Base-by-base conservation (phyloP, 2,797 vertebrate species). In the Pantherophis vulpinus region DNA sequence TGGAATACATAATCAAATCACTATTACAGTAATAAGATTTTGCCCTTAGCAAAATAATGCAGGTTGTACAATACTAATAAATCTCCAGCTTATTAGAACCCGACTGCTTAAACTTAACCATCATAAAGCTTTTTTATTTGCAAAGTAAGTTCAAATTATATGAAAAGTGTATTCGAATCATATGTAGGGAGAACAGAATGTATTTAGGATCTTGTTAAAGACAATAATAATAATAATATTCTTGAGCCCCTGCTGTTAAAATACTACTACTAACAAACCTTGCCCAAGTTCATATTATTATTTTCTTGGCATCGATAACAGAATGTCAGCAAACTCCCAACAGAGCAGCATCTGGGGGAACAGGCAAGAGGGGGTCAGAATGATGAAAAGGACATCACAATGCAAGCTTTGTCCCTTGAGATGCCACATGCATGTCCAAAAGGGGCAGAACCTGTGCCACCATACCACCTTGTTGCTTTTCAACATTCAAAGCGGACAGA, bases 1-100 rank as follows among this genome's bases (percentile, higher is more conserved):
- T 88, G 92, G 93, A 97, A 96, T 58, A 95, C 86, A 93, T 86
- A 54, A 90, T 94, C 88, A 25, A 6, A 95, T 95, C 37, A 95
- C 91, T 37, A 91, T 61, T 54, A 91, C 29, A 93, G 87, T 94
- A 97, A 56, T 95, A 90, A 94, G 87, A 93, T 90, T 94, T 27
- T 91, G 95, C 91, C 94, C 91, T 60, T 95, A 74, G 0, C 94
- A 93, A 60, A 94, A 86, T 0, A 47, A 14, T 51, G 79, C 32
- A 70, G 47, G 25, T 47, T n/a, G 88, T 25, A 32, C 37, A 88
- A 74, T 37, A 25, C 10, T 87, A 90, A 56, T 55, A 91, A 60
- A 59, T 29, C n/a, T 91, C 56, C 16, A 60, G 25, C 12, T 61
- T 83, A 61, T 42, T 83, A 12, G n/a, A 88, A 91, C 60, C 32